A percentile compares a stretch with the other conserved stretches of the same genome.
phyloP scores from a whole-genome alignment of 2,888 invertebrate genomes.

The Mylabris sibirica region DNA sequence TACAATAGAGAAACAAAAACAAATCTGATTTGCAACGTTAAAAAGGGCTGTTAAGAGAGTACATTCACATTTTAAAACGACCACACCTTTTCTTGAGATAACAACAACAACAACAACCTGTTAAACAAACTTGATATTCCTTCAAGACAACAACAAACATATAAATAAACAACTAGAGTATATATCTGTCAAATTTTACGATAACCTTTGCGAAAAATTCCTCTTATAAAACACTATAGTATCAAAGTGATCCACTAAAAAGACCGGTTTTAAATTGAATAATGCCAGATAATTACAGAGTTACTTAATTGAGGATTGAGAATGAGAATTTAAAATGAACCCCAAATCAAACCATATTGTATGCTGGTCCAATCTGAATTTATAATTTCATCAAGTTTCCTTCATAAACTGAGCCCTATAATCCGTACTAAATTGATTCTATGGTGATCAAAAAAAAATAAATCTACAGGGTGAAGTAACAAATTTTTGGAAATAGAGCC shows the following conservation, averaged over 20 bases:
- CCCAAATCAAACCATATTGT: not conserved
- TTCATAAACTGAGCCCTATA: not conserved
- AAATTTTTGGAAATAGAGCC: not conserved
- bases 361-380: not conserved
- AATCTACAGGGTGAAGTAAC: not conserved
- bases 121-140: slow-evolving; percentile 12
- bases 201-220: not conserved
- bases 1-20: slow-evolving; percentile 13
- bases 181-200: no score
- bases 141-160: not conserved
- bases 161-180: not conserved
- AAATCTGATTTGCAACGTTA: no score
- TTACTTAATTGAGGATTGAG: not conserved
- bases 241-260: not conserved
- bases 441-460: no score
- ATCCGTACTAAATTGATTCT: no score
- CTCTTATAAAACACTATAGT: not conserved
- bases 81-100: slow-evolving; percentile 1
- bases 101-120: slow-evolving; percentile 14
- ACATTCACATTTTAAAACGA: not conserved
- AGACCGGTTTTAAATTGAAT: not conserved
- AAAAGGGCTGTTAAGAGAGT: not conserved
- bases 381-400: not conserved
- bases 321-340: not conserved
- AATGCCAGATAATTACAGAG: not conserved